Evolutionary conservation across 2,888 invertebrate species (phyloP).

Genomic region (Aphrophora alni): DNA sequence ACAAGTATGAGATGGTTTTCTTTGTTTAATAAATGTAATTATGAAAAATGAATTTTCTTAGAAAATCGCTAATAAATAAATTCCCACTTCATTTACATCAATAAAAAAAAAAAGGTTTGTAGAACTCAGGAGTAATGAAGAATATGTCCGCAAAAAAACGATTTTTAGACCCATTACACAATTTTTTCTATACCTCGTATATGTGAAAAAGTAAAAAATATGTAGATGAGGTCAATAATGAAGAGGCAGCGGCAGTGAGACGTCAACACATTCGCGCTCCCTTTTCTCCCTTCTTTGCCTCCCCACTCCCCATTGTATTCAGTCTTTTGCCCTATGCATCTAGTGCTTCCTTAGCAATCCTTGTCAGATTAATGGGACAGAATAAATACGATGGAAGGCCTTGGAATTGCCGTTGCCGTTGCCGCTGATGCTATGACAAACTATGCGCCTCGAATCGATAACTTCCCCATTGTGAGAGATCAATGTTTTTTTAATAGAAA

Average conservation of each 20-base stretch:
- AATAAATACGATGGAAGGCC: slow-evolving; percentile 45
- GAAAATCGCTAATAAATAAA: too few species aligned
- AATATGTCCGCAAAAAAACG: too few species aligned
- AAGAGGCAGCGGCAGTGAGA: neutral
- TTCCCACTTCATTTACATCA: too few species aligned
- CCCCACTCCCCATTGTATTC: slow-evolving; percentile 14
- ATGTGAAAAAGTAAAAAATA: neutral
- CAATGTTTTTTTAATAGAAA: neutral
- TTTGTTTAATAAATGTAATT: too few species aligned
- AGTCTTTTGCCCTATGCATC: slow-evolving; percentile 22
- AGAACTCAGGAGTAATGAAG: too few species aligned
- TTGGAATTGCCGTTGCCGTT: too few species aligned
- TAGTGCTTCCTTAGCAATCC: slow-evolving; percentile 41
- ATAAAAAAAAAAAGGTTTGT: too few species aligned
- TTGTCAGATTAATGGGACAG: slow-evolving; percentile 49
- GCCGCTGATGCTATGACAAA: neutral
- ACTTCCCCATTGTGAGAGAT: too few species aligned
- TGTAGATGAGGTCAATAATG: slow-evolving; percentile 6
- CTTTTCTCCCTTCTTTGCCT: too few species aligned
- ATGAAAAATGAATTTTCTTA: too few species aligned
- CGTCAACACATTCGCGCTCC: too few species aligned
- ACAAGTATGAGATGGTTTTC: too few species aligned
- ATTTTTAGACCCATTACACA: neutral
- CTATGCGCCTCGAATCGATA: neutral
- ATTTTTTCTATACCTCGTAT: neutral